Percentiles rank a stretch among this genome's conserved stretches.
Evolutionary conservation across 2,113 vertebrate genomes (phyloP).

Genomic region (Indicator maculatus): DNA sequence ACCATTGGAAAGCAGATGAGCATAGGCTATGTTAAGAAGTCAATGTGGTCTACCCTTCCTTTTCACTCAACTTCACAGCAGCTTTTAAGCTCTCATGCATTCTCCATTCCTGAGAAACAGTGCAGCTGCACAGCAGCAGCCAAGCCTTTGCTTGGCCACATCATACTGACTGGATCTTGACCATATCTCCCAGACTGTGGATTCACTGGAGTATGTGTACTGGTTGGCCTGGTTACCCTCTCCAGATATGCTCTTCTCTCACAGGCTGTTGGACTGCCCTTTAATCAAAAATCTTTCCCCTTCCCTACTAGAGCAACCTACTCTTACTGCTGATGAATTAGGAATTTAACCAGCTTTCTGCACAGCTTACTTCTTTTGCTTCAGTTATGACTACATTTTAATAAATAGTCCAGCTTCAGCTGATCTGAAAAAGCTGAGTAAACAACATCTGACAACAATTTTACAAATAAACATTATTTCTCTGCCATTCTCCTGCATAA

Average conservation of each 20-base stretch:
- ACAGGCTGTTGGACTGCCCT: background rate
- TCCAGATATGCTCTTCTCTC: background rate
- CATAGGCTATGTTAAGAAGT: background rate
- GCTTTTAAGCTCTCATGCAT: background rate
- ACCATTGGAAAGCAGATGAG: background rate
- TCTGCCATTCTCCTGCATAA: background rate
- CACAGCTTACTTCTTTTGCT: background rate
- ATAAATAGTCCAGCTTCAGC: background rate
- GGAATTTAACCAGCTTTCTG: background rate
- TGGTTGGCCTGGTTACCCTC: background rate
- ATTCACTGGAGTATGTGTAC: background rate
- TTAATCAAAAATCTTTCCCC: background rate
- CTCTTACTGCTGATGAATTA: background rate
- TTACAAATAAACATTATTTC: background rate
- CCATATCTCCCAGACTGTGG: background rate
- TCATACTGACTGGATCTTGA: background rate
- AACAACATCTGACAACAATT: background rate
- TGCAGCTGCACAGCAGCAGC: background rate
- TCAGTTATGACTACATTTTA: background rate
- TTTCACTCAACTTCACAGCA: background rate
- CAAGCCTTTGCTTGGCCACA: background rate
- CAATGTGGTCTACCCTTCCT: background rate
- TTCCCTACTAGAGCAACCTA: background rate
- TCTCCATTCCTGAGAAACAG: background rate
- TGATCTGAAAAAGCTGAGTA: background rate